These are phyloP conservation scores for Bufo gargarizans DNA, from an alignment of 2,113 vertebrate genomes.

Conservation along the genomic window DNA sequence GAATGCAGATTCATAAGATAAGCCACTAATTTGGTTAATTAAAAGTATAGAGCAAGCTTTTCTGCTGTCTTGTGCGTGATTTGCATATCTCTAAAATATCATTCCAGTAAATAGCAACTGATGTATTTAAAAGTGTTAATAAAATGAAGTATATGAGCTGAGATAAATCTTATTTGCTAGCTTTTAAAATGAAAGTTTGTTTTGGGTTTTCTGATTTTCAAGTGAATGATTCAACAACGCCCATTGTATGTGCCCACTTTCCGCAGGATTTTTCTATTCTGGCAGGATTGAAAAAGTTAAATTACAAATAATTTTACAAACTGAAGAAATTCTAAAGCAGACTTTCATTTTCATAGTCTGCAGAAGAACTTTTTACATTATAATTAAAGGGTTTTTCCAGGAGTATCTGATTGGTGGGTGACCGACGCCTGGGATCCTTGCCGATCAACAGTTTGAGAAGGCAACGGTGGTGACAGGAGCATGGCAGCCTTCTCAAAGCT, in stretches of 20 bases:
- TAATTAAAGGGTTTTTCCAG: no score
- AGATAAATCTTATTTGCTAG: background rate
- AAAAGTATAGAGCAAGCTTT: slow-evolving; percentile 39
- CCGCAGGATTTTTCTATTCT: background rate
- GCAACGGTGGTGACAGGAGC: no score
- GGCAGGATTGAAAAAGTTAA: no score
- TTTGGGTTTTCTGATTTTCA: background rate
- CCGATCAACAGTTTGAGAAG: no score
- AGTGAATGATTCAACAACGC: background rate
- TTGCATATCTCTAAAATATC: slow-evolving; percentile 49
- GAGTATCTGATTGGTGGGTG: no score
- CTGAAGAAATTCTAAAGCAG: no score
- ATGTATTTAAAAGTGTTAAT: slow-evolving; percentile 35
- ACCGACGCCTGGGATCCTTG: no score
- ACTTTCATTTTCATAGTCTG: no score
- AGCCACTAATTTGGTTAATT: slow-evolving; percentile 45
- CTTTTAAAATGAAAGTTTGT: slow-evolving; percentile 15
- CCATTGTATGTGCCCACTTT: background rate
- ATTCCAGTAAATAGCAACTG: slow-evolving; percentile 42
- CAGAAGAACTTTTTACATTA: no score
- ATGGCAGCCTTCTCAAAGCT: no score
- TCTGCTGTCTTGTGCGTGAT: slow-evolving; percentile 27
- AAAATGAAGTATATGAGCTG: background rate
- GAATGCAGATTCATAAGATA: slow-evolving; percentile 50
- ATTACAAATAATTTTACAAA: no score